Conservation (phyloP, 1,140 invertebrate genomes). For the Euura lappo region DNA sequence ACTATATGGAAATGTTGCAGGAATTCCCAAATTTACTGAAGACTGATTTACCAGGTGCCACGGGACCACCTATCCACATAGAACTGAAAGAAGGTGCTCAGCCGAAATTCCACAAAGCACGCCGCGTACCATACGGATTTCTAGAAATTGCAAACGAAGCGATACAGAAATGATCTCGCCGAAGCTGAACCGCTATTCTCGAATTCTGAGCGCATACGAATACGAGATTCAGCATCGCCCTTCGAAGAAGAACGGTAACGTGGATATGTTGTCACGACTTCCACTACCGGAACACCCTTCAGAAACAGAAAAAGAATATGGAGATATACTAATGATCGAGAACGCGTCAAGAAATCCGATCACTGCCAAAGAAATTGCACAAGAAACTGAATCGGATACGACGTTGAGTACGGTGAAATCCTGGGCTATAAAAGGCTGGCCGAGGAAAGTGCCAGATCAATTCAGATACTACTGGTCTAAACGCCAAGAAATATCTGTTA, state of each 20-base stretch:
- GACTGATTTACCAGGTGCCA: background rate
- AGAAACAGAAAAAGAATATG: constrained; percentile 8
- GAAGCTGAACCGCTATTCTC: constrained; percentile 26
- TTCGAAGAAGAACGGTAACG: constrained; percentile 20
- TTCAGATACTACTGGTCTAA: constrained; percentile 9
- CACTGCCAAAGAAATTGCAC: constrained; percentile 11
- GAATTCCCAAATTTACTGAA: too few species aligned
- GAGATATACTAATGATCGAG: constrained; percentile 20
- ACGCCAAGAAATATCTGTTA: constrained; percentile 15
- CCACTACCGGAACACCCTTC: constrained; percentile 18
- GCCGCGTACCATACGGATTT: background rate
- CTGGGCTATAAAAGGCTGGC: constrained; percentile 16
- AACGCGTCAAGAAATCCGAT: constrained; percentile 10
- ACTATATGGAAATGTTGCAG: too few species aligned
- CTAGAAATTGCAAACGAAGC: background rate
- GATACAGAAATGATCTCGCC: constrained; percentile 32
- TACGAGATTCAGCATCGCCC: constrained; percentile 28
- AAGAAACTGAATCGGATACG: constrained; percentile 13
- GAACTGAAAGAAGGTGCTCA: constrained; percentile 8
- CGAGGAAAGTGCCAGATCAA: constrained; percentile 6
- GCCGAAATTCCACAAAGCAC: too few species aligned
- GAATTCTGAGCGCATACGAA: constrained; percentile 25
- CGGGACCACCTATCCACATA: constrained; percentile 11
- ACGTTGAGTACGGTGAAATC: constrained; percentile 11
- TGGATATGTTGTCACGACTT: constrained; percentile 27